phyloP scores from a whole-genome alignment of 1,140 invertebrate species.

The Ceratina calcarata region DNA sequence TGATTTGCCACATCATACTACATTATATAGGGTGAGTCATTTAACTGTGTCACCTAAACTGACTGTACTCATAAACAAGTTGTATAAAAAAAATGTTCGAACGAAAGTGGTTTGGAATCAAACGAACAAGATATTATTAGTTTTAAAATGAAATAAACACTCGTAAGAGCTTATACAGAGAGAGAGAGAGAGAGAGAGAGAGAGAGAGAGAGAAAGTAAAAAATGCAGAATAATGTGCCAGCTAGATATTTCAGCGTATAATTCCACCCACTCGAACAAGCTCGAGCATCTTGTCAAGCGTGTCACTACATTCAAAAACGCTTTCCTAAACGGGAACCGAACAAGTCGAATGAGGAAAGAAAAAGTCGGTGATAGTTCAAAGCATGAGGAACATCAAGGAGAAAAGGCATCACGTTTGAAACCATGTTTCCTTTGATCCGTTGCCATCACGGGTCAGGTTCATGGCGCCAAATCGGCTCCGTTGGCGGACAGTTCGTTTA shows the following conservation, averaged over 20 bases:
- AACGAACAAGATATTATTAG: no score
- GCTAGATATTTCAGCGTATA: not conserved
- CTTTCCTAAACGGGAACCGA: not conserved
- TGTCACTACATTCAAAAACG: not conserved
- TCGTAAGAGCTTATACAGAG: no score
- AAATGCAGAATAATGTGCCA: no score
- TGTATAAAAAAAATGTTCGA: no score
- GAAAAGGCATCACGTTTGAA: not conserved
- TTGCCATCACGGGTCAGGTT: not conserved
- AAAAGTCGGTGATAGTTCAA: not conserved
- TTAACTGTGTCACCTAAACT: no score
- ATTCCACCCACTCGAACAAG: conserved; percentile 6
- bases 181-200: no score
- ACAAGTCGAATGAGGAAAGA: not conserved
- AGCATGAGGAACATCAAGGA: not conserved
- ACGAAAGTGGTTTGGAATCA: no score
- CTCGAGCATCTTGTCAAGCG: not conserved
- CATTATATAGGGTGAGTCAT: no score
- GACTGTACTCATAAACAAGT: no score
- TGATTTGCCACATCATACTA: no score
- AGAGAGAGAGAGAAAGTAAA: no score
- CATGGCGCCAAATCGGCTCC: not conserved
- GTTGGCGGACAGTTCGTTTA: conserved; percentile 26
- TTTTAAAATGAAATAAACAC: no score
- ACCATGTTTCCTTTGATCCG: not conserved